A percentile compares a stretch with the other conserved stretches of the same genome.
Evolutionary conservation across 2,797 vertebrate species (phyloP).

Genomic region (Zalophus californianus): DNA sequence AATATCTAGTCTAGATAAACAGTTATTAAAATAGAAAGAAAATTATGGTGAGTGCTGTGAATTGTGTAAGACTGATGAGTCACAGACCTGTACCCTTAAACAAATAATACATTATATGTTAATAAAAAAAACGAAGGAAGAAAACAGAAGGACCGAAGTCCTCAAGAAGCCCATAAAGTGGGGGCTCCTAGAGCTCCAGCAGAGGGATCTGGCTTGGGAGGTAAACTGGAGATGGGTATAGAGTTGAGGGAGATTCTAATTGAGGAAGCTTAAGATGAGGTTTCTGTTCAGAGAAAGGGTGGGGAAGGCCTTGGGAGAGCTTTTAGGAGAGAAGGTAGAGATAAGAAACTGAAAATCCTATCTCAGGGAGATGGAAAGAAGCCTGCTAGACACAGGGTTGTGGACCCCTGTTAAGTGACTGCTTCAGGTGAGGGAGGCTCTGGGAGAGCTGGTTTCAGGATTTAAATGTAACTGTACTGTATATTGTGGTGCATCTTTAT

Average conservation of each 20-base stretch:
- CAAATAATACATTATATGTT: too few species aligned
- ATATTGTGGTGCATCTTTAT: not conserved
- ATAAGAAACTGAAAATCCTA: not conserved
- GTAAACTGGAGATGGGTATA: not conserved
- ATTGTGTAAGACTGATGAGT: too few species aligned
- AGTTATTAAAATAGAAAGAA: not conserved
- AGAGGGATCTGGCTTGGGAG: fast-evolving
- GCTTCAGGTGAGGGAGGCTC: not conserved
- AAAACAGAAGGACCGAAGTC: not conserved
- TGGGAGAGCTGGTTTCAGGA: not conserved
- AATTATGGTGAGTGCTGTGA: too few species aligned
- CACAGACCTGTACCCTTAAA: too few species aligned
- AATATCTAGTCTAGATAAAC: not conserved
- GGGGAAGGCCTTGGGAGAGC: not conserved
- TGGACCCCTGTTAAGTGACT: too few species aligned
- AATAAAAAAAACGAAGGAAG: not conserved
- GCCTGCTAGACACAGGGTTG: not conserved
- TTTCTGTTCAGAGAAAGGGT: not conserved
- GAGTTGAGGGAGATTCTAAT: not conserved
- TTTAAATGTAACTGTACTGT: too few species aligned
- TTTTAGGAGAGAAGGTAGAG: not conserved
- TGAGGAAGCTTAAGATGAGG: not conserved
- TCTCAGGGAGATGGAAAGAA: too few species aligned
- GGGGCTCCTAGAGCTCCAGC: not conserved
- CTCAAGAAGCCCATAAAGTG: not conserved